Base-by-base conservation (phyloP, 2,888 invertebrate species). In the Apotomis capreana region DNA sequence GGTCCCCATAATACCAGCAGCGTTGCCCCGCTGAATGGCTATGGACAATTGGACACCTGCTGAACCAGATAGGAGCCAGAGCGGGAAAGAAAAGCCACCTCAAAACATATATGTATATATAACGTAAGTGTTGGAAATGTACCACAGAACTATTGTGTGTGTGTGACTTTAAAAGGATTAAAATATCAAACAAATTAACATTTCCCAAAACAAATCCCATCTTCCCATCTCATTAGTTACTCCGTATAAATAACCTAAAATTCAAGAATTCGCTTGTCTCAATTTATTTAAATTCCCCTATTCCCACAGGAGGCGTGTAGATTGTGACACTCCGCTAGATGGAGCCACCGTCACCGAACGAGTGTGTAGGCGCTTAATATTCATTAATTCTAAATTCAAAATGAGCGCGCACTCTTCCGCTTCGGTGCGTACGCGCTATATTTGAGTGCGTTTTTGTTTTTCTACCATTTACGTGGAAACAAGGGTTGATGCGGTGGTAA, bases 321-420 rank as follows among this genome's bases (percentile, higher is more conserved):
- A 85, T 81, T 81, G 83, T 81, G 78, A 78, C 78, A 69, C 64
- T 79, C 79, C 81, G 76, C 78, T 76, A 85, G 83, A 84, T 83
- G 83, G 80, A 79, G 77, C 76, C 76, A 74, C 77, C 77, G 74
- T 79, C 78, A 76, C 73, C 74, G 74, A 78, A 73, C 77, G 74
- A 76, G 78, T 84, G 81, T 83, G 83, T 81, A 78, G 84, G 83
- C 85, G 86, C 87, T 90, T 89, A 89, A 88, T 90, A 90, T 90
- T 91, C 91, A 92, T 91, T 89, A 89, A 87, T 88, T 86, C 82
- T 76, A 81, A 79, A 77, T 78, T 80, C 82, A 80, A 80, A 83
- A 82, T 81, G 82, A 79, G 81, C 79, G 78, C 44, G 80, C 85
- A 81, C 75, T 85, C 83, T 90, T 90, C 87, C 87, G 83, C 83